Evolutionary conservation across 2,888 invertebrate genomes (phyloP).

Genomic region (Eueremaeus valkanovi): DNA sequence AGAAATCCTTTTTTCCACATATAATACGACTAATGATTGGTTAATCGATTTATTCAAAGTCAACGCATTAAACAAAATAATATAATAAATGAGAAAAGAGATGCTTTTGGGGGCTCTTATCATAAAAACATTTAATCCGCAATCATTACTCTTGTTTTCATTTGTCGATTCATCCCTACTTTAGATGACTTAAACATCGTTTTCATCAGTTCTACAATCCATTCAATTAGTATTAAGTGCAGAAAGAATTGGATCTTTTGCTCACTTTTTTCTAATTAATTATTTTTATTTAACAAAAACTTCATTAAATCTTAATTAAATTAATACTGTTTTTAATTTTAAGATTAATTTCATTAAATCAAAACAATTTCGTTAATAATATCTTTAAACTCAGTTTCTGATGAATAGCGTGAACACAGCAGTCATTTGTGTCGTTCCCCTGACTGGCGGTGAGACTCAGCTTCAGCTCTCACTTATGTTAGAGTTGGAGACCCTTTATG

Average conservation of each 20-base stretch:
- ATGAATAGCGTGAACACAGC: not conserved
- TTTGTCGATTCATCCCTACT: not conserved
- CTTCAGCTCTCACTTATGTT: too few relatives aligned
- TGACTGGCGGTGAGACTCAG: too few relatives aligned
- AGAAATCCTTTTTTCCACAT: slow-evolving; percentile 5
- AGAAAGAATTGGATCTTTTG: not conserved
- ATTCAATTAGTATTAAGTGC: not conserved
- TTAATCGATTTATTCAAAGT: slow-evolving; percentile 25
- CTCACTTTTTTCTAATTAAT: not conserved
- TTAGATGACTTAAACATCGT: not conserved
- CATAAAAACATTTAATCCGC: slow-evolving; percentile 10
- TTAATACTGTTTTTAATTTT: not conserved
- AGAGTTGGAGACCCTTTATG: not conserved
- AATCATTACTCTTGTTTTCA: slow-evolving; percentile 25
- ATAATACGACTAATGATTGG: slow-evolving; percentile 23
- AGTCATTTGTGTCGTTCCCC: not conserved
- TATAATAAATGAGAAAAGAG: slow-evolving; percentile 16
- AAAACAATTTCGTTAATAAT: not conserved
- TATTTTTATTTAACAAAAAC: slow-evolving; percentile 5
- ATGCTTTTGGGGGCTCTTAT: not conserved
- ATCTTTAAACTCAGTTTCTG: not conserved
- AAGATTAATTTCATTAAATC: not conserved
- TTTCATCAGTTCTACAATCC: not conserved
- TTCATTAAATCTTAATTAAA: slow-evolving; percentile 5
- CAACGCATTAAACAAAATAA: not conserved